phyloP scores from a whole-genome alignment of 2,797 vertebrate genomes.

The Mycteria americana region DNA sequence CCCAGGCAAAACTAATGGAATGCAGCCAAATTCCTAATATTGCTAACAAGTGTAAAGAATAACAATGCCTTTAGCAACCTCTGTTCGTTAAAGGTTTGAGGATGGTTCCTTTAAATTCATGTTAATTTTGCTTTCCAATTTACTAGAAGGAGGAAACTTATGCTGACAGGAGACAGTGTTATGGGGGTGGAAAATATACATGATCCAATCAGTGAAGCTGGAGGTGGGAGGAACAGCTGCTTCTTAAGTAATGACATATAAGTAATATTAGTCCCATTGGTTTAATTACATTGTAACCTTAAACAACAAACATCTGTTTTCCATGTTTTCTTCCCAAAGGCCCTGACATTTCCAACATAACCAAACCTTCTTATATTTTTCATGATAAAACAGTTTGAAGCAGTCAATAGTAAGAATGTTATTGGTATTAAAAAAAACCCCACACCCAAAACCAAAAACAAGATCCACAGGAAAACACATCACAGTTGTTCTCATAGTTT shows the following conservation, averaged over 20 bases:
- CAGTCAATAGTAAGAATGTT: background rate
- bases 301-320: slow-evolving; percentile 73
- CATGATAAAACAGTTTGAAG: slow-evolving; percentile 32
- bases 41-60: background rate
- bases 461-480: background rate
- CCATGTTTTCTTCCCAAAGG: slow-evolving; percentile 43
- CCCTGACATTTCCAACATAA: slow-evolving; percentile 60
- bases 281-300: slow-evolving; percentile 66
- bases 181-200: background rate
- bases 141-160: background rate
- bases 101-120: background rate
- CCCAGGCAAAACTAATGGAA: background rate
- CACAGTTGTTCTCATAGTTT: background rate
- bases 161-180: background rate
- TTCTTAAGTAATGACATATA: slow-evolving; percentile 45
- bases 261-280: slow-evolving; percentile 57
- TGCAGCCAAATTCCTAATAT: background rate
- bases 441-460: background rate
- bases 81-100: background rate
- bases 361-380: slow-evolving; percentile 34
- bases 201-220: background rate
- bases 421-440: background rate
- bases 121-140: background rate
- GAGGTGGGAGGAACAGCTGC: slow-evolving; percentile 46
- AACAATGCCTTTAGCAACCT: background rate